Base-by-base conservation (phyloP, 2,113 vertebrate genomes). In the Eretmochelys imbricata region DNA sequence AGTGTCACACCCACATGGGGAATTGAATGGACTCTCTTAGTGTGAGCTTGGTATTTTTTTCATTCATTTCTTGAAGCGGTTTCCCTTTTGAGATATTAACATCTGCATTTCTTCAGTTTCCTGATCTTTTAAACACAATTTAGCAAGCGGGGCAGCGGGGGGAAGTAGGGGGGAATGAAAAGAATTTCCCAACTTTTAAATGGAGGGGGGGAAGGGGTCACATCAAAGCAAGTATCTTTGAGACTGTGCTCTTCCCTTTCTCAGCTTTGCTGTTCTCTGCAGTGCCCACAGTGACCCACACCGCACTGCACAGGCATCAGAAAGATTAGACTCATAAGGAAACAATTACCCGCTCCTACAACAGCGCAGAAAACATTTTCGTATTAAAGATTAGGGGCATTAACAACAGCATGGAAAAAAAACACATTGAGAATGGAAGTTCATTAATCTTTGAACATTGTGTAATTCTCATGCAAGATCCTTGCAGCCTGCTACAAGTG, bases 251-350 rank as follows among this genome's bases (percentile, higher is more conserved):
- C 83, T 95, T 88, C 87, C 31, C 31, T 80, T 10, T 48, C 85
- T 91, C 59, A 50, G 31, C 5, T 1, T 13, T 78, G 81, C 57
- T 31, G 95, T 95, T 82, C 76, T 75, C 51, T 85, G 2, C 3
- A 53, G 8, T 17, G 13, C 3, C 0, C 0, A 91, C 29, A 2
- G 57, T 95, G 80, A 82, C 78, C 93, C 42, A 75, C 10, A 82
- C 0, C 0, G 82, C 75, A 62, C 24, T 90, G 83, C 85, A 84
- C 87, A 93, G 22, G 31, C 78, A 94, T 89, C 84, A 90, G 75
- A 95, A 94, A 92, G 35, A 93, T 87, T 78, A 89, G 42, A 69
- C 54, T 95, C 92, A 69, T 95, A 95, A 97, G 95, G 96, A 91
- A 98, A 78, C 24, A 95, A 96, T 96, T 97, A 94, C 54, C 50